A percentile compares a stretch with the other conserved stretches of the same genome.
These are phyloP conservation scores for Antennarius maculatus DNA, from an alignment of 2,797 vertebrate genomes.

Conservation along the genomic window DNA sequence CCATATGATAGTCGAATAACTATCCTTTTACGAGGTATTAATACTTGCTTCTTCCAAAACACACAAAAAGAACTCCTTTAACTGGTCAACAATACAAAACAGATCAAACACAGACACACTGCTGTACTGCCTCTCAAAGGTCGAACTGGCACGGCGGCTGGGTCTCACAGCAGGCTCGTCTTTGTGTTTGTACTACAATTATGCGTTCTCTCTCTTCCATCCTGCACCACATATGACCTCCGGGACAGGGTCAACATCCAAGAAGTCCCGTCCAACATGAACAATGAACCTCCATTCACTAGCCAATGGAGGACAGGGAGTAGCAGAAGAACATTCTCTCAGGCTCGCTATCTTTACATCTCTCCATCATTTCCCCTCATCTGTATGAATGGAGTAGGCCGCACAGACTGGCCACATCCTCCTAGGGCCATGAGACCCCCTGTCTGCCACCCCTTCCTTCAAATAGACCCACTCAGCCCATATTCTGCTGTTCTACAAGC, in stretches of 20 bases:
- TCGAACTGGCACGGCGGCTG: conserved; percentile 23
- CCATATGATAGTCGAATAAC: neutral
- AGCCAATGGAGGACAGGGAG: conserved; percentile 35
- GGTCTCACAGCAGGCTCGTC: conserved; percentile 49
- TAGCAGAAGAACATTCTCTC: conserved; percentile 54
- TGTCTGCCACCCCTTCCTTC: conserved; percentile 52
- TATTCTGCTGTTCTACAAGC: conserved; percentile 42
- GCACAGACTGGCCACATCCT: conserved; percentile 69
- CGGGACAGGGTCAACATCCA: conserved; percentile 62
- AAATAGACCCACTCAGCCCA: conserved; percentile 60
- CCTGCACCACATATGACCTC: conserved; percentile 57
- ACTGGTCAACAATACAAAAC: conserved; percentile 67
- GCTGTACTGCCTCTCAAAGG: conserved; percentile 42
- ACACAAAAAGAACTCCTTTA: conserved; percentile 54
- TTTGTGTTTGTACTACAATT: conserved; percentile 74
- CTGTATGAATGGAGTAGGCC: conserved; percentile 49
- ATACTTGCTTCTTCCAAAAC: conserved; percentile 48
- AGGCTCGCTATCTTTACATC: conserved; percentile 63
- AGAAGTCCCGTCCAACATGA: conserved; percentile 51
- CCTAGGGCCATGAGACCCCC: conserved; percentile 52
- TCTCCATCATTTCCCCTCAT: conserved; percentile 67
- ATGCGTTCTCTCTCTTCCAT: conserved; percentile 58
- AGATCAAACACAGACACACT: conserved; percentile 34
- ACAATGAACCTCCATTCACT: conserved; percentile 74
- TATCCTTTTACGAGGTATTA: conserved; percentile 11